phyloP scores from a whole-genome alignment of 2,888 invertebrate genomes.

The Rotaria macrura region DNA sequence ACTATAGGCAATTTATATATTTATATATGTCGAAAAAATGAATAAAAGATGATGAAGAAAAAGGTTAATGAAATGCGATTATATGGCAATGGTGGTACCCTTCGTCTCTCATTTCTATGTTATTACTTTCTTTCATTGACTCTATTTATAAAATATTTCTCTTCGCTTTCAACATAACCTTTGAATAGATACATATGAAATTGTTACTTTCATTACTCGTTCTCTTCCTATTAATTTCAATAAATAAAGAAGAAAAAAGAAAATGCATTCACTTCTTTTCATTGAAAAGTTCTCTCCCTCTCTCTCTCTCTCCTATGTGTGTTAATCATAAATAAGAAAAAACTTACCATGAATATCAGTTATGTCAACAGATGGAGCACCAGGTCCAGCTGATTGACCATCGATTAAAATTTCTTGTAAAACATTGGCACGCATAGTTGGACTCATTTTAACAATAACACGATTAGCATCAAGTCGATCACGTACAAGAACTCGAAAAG shows the following conservation, averaged over 20 bases:
- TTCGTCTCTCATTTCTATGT: too few relatives aligned
- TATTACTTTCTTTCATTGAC: background rate
- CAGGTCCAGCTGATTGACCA: conserved; percentile 63
- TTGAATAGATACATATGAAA: background rate
- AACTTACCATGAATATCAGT: conserved; percentile 26
- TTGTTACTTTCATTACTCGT: background rate
- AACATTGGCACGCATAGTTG: conserved; percentile 52
- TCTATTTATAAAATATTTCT: background rate
- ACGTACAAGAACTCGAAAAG: conserved; percentile 53
- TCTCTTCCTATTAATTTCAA: background rate
- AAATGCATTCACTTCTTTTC: too few relatives aligned
- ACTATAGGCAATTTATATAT: too few relatives aligned
- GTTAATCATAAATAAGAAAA: too few relatives aligned
- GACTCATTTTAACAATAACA: conserved; percentile 32
- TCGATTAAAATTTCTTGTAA: conserved; percentile 68
- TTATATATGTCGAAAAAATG: too few relatives aligned
- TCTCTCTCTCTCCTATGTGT: too few relatives aligned
- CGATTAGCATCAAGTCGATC: conserved; percentile 60
- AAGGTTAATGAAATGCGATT: too few relatives aligned
- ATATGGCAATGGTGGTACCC: too few relatives aligned
- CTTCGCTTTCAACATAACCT: background rate
- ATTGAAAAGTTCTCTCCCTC: too few relatives aligned
- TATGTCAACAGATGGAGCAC: conserved; percentile 32
- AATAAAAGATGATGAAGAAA: too few relatives aligned
- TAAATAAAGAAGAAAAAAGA: too few relatives aligned